Percentiles rank a stretch among this genome's conserved stretches.
Evolutionary conservation across 2,797 vertebrate species (phyloP).

Genomic region (Cynodonichthys magdalenae): DNA sequence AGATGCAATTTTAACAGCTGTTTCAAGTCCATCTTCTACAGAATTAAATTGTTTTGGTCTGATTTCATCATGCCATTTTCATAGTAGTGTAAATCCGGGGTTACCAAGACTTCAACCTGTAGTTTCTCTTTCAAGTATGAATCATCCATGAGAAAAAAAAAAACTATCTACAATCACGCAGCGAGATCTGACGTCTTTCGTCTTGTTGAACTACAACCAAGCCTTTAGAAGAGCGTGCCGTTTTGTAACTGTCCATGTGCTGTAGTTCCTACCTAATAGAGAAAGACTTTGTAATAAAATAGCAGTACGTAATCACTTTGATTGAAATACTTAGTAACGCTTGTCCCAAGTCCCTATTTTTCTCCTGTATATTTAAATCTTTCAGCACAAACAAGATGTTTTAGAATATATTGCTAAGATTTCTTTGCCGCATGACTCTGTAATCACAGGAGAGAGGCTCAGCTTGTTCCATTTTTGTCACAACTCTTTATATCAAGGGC

Average conservation of each 20-base stretch:
- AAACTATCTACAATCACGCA: too few species aligned
- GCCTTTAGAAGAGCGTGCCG: constrained; percentile 8
- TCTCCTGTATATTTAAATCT: not conserved
- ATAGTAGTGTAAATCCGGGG: too few species aligned
- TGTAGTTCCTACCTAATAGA: constrained; percentile 13
- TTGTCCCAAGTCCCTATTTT: not conserved
- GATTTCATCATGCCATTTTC: too few species aligned
- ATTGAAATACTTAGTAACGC: not conserved
- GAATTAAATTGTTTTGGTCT: too few species aligned
- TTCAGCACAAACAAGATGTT: constrained; percentile 1
- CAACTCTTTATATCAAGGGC: constrained; percentile 49
- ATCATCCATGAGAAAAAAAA: too few species aligned
- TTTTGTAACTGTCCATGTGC: constrained; percentile 24
- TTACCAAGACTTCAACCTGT: too few species aligned
- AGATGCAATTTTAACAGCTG: too few species aligned
- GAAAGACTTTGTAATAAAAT: constrained; percentile 11
- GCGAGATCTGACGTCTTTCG: too few species aligned
- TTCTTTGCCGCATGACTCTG: constrained; percentile 9
- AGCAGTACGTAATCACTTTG: not conserved
- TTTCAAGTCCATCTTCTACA: too few species aligned
- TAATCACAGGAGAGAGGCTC: constrained; percentile 17
- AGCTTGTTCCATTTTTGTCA: constrained; percentile 15
- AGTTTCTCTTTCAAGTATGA: too few species aligned
- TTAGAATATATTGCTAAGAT: constrained; percentile 5
- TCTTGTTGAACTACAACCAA: not conserved